Conservation (phyloP, 2,113 vertebrate species). For the Siphamia tubifer region DNA sequence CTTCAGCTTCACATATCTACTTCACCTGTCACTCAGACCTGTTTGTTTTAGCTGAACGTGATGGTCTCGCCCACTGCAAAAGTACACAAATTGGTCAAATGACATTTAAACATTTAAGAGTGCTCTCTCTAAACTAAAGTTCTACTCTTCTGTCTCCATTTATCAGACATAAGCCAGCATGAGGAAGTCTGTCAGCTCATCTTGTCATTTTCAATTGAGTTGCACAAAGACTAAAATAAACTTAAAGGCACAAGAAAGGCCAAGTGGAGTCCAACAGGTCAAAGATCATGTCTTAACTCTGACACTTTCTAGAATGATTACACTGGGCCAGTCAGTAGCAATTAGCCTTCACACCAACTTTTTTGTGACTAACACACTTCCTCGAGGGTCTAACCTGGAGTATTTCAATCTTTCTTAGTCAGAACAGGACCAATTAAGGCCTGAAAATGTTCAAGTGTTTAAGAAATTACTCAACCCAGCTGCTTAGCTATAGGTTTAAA, state of each 20-base stretch:
- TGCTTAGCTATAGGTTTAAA: background rate
- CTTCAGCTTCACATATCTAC: background rate
- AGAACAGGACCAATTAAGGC: background rate
- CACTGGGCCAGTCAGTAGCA: constrained; percentile 14
- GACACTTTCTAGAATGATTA: constrained; percentile 29
- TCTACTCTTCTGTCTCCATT: background rate
- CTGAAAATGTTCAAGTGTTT: background rate
- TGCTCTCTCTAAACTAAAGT: constrained; percentile 6
- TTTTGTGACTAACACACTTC: background rate
- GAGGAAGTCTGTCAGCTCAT: background rate
- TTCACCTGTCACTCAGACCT: constrained; percentile 10
- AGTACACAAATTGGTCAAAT: background rate
- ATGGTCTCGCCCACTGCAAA: background rate
- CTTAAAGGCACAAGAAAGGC: constrained; percentile 15
- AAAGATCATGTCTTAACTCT: constrained; percentile 29
- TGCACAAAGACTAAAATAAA: constrained; percentile 41
- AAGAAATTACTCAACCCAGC: background rate
- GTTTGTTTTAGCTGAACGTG: constrained; percentile 12
- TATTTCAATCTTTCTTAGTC: constrained; percentile 1
- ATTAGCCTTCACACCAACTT: background rate
- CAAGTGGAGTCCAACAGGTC: constrained; percentile 31
- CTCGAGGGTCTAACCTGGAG: background rate
- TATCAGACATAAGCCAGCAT: background rate
- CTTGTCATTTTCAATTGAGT: constrained; percentile 19
- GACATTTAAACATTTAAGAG: background rate